Conservation (phyloP, 1,140 invertebrate genomes). For the Adelges cooleyi region DNA sequence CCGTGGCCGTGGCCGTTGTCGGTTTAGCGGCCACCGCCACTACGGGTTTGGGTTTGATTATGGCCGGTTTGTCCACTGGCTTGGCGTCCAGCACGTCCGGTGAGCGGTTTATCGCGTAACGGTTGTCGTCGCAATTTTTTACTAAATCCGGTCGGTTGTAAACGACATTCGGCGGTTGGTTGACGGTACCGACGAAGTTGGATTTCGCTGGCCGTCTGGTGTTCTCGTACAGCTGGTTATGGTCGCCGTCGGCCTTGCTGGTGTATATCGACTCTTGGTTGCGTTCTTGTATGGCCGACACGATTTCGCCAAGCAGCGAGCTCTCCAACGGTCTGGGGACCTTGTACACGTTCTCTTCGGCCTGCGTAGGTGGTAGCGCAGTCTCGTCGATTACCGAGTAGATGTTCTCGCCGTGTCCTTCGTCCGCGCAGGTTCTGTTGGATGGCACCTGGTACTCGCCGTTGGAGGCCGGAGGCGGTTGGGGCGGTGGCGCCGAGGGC, state of each 20-base stretch:
- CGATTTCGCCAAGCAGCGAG: conserved; percentile 68
- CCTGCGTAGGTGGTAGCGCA: conserved; percentile 38
- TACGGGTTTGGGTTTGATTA: neutral
- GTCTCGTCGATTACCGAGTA: conserved; percentile 75
- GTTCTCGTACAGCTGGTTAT: neutral
- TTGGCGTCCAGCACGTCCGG: conserved; percentile 1
- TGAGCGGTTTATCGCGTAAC: neutral
- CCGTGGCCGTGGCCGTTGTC: neutral
- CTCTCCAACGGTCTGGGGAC: conserved; percentile 36
- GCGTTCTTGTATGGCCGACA: conserved; percentile 69
- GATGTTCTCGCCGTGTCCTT: conserved; percentile 55
- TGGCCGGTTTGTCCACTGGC: neutral
- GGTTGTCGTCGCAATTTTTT: conserved; percentile 3
- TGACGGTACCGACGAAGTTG: neutral
- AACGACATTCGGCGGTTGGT: neutral
- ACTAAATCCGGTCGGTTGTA: neutral
- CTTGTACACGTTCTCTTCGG: conserved; percentile 40
- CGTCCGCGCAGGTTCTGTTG: neutral
- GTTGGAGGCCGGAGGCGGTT: conserved; percentile 34
- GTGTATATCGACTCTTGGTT: conserved; percentile 76
- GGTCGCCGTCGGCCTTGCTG: conserved; percentile 31
- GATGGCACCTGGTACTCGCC: neutral
- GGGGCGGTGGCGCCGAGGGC: conserved; percentile 54
- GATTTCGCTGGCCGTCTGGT: neutral
- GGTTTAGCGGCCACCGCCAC: neutral